Base-by-base conservation (phyloP, 2,113 vertebrate species). In the Callopanchax toddi region DNA sequence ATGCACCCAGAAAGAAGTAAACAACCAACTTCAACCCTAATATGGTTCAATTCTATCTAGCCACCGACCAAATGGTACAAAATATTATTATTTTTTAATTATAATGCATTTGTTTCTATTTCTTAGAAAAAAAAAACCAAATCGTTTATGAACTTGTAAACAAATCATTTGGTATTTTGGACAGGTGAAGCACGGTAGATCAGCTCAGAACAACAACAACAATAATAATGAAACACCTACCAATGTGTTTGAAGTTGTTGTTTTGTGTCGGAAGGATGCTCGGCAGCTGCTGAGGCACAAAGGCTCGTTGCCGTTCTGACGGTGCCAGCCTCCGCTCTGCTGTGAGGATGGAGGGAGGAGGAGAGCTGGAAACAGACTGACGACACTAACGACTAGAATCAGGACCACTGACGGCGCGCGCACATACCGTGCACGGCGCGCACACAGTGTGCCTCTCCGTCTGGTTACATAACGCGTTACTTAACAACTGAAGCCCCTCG, bases 401-500 rank as follows among this genome's bases (percentile, higher is more conserved):
- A 32, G 29, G 29, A 32, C 29, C 29, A 32, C 29, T 32, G 69
- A 84, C 72, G 67, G 78, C 21, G 48, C 81, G 64, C 66, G 67
- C 56, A 50, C 81, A 77, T n/a, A n/a, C n/a, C n/a, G n/a, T n/a
- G n/a, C 69, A 84, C 72, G 67, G 78, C 21, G 48, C 81, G 64
- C 66, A 68, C 56, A 50, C 81, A 77, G 43, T 48, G 82, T 71
- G 78, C 83, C 82, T 74, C 78, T 59, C 67, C 39, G 69, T 78
- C 66, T 82, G 58, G 84, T 93, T 93, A 92, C 88, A 89, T 91
- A 93, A 93, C 69, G 26, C 53, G 23, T 84, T 67, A 79, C 71
- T 89, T 81, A 84, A 84, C 72, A 79, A 44, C 22, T 13, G 53
- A 48, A 20, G 42, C 60, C 45, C 44, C 36, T 50, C 18, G 25